Evolutionary conservation across 2,797 vertebrate genomes (phyloP), one percentile per base, ranked within the genome.

Genomic region (Erethizon dorsatum): DNA sequence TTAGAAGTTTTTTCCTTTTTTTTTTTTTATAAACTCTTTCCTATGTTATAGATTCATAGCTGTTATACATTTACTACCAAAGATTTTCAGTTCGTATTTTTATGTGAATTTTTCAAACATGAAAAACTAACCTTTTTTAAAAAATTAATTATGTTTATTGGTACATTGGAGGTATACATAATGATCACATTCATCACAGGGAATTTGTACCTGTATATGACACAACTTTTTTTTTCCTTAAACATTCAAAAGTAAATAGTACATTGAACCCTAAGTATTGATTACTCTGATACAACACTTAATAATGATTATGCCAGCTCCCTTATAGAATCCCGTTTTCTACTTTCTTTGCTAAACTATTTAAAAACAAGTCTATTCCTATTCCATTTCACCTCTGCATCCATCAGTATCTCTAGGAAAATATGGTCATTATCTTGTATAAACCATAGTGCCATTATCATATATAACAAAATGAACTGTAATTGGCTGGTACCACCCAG

Each of bases 51-150:
- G n/a, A 84, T 95, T 89, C 67, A n/a, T 37, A 54, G 67, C 37
- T 63, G 73, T 86, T 92, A 77, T 63, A 77, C 7, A 69, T 86
- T 92, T 87, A 83, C 93, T 89, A 93, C 50, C 83, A 89, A 85
- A 77, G 24, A 78, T 50, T 95, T 96, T 79, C 73, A 90, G 77
- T 47, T 94, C 26, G 13, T 61, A 50, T 47, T 69, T 91, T 90
- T 90, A 86, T 5, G 10, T 71, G 37, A 50, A 45, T 47, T 65
- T 57, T 95, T 95, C 67, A 65, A 86, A 61, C 54, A 41, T 82
- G 47, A 73, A 93, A 92, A 90, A 33, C 5, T 78, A 63, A 63
- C 28, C 61, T 63, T 63, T 63, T 63, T 56, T 18, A 4, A 63
- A 63, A 63, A 31, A 63, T 13, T 31, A 63, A 63, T 31, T 63